Evolutionary conservation across 2,113 vertebrate species (phyloP), one percentile per base, ranked within the genome.

Genomic region (Plecturocebus donacophilus): DNA sequence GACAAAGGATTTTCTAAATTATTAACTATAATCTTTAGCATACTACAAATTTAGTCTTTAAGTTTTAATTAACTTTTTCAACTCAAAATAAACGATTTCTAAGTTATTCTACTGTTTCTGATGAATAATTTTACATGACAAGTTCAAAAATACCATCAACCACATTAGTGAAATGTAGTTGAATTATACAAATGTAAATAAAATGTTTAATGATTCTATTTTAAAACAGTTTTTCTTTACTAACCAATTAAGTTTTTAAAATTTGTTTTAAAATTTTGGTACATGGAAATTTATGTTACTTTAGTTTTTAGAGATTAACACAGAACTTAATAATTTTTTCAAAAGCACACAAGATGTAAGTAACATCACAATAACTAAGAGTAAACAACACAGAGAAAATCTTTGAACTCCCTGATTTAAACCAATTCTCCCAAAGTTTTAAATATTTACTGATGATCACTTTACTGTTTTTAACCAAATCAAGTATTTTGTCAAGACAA

Each of bases 391-490:
- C 0, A 87, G 52, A 38, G 82, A 88, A 86, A 45, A 52, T 7
- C 45, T 82, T 82, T 92, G 49, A 96, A 91, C 56, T 89, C 61
- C 64, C 8, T 91, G 45, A 87, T 87, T 87, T 84, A 95, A 98
- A 83, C 40, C 45, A 91, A 45, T 87, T 71, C 23, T 91, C 27
- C 91, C 10, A 64, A 94, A 45, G 17, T 92, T 96, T 96, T 93
- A 40, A 86, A 52, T 87, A 86, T 58, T 91, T 93, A 52, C 56
- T n/a, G 6, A 90, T 88, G 75, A 87, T 54, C n/a, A 47, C 95
- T 97, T 97, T 66, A 82, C 30, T 47, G 56, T 91, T 96, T 96
- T 92, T 87, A 90, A 91, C 27, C 66, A 93, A 93, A 96, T 85
- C 30, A 90, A 94, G 5, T 61, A 91, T 87, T 71, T 96, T 84